phyloP scores from a whole-genome alignment of 2,113 vertebrate genomes.

The Sigmodon hispidus region DNA sequence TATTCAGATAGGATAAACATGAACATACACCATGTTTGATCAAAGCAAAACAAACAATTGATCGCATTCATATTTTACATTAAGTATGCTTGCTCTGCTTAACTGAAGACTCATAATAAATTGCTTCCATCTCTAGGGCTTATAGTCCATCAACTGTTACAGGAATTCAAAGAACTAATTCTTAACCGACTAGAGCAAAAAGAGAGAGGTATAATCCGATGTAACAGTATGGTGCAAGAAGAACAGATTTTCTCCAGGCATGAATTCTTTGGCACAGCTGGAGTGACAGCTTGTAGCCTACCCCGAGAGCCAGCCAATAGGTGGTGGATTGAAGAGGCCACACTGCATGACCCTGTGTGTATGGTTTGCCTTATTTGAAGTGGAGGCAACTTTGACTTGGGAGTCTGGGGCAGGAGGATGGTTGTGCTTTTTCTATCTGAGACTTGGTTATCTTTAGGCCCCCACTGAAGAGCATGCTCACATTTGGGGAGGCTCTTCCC shows the following conservation, averaged over 20 bases:
- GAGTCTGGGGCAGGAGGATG: not conserved
- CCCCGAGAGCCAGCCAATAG: conserved; percentile 33
- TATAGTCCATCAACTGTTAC: conserved; percentile 77
- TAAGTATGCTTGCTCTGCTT: conserved; percentile 81
- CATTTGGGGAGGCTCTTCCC: not conserved
- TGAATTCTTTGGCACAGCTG: not conserved
- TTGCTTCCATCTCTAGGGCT: conserved; percentile 79
- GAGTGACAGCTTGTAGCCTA: not conserved
- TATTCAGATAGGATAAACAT: conserved; percentile 88
- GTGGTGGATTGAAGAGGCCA: not conserved
- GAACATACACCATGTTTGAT: conserved; percentile 86
- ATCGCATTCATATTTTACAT: conserved; percentile 78
- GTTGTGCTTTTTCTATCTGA: not conserved
- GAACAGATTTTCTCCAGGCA: not conserved
- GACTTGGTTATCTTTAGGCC: not conserved
- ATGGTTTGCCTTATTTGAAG: not conserved
- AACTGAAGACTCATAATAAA: conserved; percentile 81
- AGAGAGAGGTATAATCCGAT: not conserved
- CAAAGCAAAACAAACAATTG: conserved; percentile 87
- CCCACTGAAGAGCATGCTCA: not conserved
- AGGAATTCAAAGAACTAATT: conserved; percentile 66
- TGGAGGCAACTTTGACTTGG: not conserved
- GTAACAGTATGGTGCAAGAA: not conserved
- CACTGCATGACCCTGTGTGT: not conserved
- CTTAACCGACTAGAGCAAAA: conserved; percentile 21